phyloP scores from a whole-genome alignment of 2,113 vertebrate species.

The Anguilla rostrata region DNA sequence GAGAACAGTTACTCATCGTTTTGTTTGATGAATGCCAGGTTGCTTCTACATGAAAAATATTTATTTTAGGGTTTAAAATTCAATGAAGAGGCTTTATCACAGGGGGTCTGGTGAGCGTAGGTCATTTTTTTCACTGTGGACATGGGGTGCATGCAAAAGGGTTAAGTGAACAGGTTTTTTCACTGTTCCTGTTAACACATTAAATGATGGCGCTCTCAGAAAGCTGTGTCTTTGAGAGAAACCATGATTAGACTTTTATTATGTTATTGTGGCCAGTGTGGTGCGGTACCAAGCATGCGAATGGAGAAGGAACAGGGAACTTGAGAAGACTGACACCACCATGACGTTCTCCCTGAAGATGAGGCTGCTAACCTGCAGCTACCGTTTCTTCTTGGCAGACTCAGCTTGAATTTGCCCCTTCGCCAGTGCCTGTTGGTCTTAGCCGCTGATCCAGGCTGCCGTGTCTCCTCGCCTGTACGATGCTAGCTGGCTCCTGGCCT shows the following conservation, averaged over 20 bases:
- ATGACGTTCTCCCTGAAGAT: not conserved
- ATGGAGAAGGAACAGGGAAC: not conserved
- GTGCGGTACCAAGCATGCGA: not conserved
- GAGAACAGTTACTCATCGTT: too few species aligned
- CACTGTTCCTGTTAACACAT: too few species aligned
- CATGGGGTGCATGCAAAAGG: too few species aligned
- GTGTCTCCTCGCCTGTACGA: not conserved
- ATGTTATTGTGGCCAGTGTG: not conserved
- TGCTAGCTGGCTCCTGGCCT: not conserved
- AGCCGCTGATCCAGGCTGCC: not conserved
- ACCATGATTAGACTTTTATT: not conserved
- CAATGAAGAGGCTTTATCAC: too few species aligned
- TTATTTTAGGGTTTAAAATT: too few species aligned
- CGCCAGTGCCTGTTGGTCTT: not conserved
- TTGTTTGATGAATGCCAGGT: too few species aligned
- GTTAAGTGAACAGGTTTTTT: too few species aligned
- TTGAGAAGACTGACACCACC: not conserved
- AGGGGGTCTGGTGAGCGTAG: too few species aligned
- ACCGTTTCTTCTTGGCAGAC: not conserved
- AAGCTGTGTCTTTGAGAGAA: not conserved
- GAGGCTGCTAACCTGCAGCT: not conserved
- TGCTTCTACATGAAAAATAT: too few species aligned
- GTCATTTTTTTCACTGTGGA: too few species aligned
- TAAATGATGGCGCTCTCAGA: too few species aligned
- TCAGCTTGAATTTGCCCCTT: not conserved